Evolutionary conservation across 1,140 invertebrate genomes (phyloP).

Genomic region (Hestina assimilis): DNA sequence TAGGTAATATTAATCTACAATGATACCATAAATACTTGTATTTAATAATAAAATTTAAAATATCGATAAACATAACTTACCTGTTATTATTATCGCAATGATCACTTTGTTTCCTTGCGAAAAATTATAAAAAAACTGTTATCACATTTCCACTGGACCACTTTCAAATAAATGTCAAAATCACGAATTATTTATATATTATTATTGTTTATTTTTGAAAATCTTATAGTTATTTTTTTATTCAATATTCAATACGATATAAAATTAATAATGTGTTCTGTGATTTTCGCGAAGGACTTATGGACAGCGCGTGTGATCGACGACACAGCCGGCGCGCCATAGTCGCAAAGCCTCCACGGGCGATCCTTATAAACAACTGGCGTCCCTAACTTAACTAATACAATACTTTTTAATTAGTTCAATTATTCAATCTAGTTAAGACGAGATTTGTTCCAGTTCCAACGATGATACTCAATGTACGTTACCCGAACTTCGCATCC

Average conservation of each 20-base stretch:
- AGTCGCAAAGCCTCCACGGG: constrained; percentile 27
- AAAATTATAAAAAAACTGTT: constrained; percentile 29
- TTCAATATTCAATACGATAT: not conserved
- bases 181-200: too few relatives aligned
- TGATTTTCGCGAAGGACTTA: constrained; percentile 5
- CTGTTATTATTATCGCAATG: constrained; percentile 10
- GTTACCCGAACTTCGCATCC: constrained; percentile 11
- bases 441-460: constrained; percentile 67
- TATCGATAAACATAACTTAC: constrained; percentile 17
- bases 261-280: constrained; percentile 1
- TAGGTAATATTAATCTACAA: too few relatives aligned
- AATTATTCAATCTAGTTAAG: constrained; percentile 66
- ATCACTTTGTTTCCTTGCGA: constrained; percentile 22
- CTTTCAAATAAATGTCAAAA: not conserved
- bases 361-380: constrained; percentile 43
- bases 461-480: constrained; percentile 21
- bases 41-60: not conserved
- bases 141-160: constrained; percentile 36
- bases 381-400: constrained; percentile 55
- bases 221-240: constrained; percentile 3
- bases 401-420: constrained; percentile 61
- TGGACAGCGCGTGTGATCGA: constrained; percentile 37
- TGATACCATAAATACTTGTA: too few relatives aligned
- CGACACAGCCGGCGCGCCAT: constrained; percentile 18
- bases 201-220: too few relatives aligned